phyloP scores from a whole-genome alignment of 2,113 vertebrate species.

The cattle (Bos taurus) region DNA sequence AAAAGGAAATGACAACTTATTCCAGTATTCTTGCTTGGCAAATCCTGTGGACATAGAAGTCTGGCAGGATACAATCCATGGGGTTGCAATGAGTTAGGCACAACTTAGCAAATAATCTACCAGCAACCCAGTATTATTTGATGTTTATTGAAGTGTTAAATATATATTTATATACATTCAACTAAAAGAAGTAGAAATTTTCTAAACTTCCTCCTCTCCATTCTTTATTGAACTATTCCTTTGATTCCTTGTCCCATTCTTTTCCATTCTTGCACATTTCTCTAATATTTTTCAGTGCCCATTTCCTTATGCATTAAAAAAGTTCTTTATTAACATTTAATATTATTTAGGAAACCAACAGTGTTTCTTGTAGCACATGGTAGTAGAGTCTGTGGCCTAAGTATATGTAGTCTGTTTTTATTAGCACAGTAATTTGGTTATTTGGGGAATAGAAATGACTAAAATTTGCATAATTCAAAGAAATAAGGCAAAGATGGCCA shows the following conservation, averaged over 20 bases:
- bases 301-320: conserved; percentile 29
- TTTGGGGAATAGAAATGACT: neutral
- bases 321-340: neutral
- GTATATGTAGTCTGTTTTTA: neutral
- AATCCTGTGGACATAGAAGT: neutral
- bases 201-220: neutral
- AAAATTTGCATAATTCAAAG: conserved; percentile 37
- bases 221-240: neutral
- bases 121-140: neutral
- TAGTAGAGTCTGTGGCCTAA: neutral
- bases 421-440: conserved; percentile 46
- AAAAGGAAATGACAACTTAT: neutral
- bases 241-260: neutral
- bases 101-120: neutral
- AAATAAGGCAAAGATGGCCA: conserved; percentile 26
- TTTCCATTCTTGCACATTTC: neutral
- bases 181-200: neutral
- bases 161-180: neutral
- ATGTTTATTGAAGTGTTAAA: neutral
- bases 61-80: neutral
- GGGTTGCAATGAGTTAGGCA: neutral
- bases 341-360: conserved; percentile 42
- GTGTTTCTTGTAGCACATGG: neutral
- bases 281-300: neutral
- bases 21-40: neutral